phyloP scores from a whole-genome alignment of 2,888 invertebrate genomes.

The Temnothorax ravouxi region DNA sequence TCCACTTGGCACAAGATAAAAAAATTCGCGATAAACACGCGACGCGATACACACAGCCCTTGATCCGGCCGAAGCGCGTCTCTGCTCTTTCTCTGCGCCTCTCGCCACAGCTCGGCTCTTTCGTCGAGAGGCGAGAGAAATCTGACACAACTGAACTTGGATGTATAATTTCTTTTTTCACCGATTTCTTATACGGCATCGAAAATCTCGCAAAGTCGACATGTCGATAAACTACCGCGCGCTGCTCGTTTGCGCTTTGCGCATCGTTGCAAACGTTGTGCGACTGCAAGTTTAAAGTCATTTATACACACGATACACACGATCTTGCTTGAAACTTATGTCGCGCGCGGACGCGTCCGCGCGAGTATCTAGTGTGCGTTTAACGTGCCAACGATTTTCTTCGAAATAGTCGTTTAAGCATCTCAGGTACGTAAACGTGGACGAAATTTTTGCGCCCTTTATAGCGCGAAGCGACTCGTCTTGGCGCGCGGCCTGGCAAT shows the following conservation, averaged over 20 bases:
- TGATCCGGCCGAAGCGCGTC: constrained; percentile 57
- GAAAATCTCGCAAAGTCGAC: constrained; percentile 16
- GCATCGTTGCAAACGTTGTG: too few species aligned
- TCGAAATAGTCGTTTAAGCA: constrained; percentile 63
- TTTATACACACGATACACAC: too few species aligned
- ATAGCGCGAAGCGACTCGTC: constrained; percentile 50
- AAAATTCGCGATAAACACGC: constrained; percentile 66
- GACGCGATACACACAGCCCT: constrained; percentile 72
- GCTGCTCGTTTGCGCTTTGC: neutral
- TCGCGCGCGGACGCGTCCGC: neutral
- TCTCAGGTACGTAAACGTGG: constrained; percentile 72
- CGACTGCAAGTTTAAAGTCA: neutral
- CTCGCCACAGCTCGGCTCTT: neutral
- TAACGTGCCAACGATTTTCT: constrained; percentile 60
- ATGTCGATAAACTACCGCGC: constrained; percentile 8
- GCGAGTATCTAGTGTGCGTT: constrained; percentile 50
- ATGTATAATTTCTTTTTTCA: constrained; percentile 17
- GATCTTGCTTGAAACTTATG: constrained; percentile 18
- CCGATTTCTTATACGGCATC: neutral
- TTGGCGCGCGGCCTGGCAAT: constrained; percentile 27
- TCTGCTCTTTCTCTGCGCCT: constrained; percentile 35
- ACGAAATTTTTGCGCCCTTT: constrained; percentile 71
- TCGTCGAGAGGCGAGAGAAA: constrained; percentile 6
- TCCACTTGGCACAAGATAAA: constrained; percentile 75
- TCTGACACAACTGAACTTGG: constrained; percentile 8